A percentile compares a stretch with the other conserved stretches of the same genome.
Evolutionary conservation across 2,888 invertebrate genomes (phyloP).

Genomic region (Euphydryas editha): DNA sequence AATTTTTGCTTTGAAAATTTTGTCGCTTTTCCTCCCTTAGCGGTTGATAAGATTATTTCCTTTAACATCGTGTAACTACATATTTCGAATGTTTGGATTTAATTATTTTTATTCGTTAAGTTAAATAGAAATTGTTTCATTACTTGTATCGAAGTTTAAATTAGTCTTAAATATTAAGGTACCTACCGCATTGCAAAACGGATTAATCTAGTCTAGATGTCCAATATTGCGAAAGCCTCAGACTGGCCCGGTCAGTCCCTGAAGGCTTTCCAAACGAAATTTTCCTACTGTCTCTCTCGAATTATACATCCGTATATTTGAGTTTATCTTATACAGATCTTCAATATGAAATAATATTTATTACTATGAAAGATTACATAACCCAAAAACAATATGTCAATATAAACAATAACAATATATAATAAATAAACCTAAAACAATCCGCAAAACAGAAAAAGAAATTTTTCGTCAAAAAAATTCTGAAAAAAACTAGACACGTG

Average conservation of each 20-base stretch:
- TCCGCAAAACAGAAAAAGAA: too few species aligned
- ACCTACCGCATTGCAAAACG: slow-evolving; percentile 56
- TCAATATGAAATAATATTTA: background rate
- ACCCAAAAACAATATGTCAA: background rate
- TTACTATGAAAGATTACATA: background rate
- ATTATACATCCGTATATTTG: slow-evolving; percentile 21
- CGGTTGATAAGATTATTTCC: slow-evolving; percentile 25
- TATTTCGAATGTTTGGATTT: background rate
- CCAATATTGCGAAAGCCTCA: slow-evolving; percentile 45
- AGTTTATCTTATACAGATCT: background rate
- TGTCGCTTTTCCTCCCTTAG: slow-evolving; percentile 40
- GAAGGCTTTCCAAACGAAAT: slow-evolving; percentile 55
- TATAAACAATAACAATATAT: too few species aligned
- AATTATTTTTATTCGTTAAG: background rate
- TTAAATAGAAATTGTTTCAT: background rate
- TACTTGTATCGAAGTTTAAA: slow-evolving; percentile 14
- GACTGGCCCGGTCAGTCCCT: slow-evolving; percentile 54
- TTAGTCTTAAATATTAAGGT: slow-evolving; percentile 33
- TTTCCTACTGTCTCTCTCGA: slow-evolving; percentile 59
- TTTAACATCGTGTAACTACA: background rate
- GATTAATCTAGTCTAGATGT: slow-evolving; percentile 55
- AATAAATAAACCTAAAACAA: too few species aligned
- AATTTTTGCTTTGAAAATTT: slow-evolving; percentile 62
- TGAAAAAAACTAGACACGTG: too few species aligned
- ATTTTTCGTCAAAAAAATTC: too few species aligned